Evolutionary conservation across 2,797 vertebrate genomes (phyloP).

Genomic region (Rhyacichthys aspro): DNA sequence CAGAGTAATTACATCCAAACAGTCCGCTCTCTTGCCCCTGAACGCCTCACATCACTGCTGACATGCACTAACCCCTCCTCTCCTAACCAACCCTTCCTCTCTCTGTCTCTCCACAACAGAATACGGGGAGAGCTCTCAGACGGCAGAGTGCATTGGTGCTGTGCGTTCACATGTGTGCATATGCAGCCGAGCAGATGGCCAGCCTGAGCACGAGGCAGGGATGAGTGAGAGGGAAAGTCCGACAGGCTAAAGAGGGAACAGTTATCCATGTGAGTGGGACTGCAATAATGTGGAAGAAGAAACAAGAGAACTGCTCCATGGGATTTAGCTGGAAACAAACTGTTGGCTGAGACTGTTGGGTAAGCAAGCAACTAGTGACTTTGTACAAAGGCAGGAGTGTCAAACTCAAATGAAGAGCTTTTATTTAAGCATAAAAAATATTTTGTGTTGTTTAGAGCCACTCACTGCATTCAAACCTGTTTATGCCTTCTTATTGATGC

Average conservation of each 20-base stretch:
- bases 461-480: no score
- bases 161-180: constrained; percentile 43
- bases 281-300: constrained; percentile 7
- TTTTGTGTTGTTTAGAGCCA: background rate
- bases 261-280: constrained; percentile 11
- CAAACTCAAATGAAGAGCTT: no score
- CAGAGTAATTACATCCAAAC: constrained; percentile 73
- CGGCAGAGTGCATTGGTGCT: constrained; percentile 51
- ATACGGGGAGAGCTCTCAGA: constrained; percentile 42
- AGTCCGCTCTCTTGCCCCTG: constrained; percentile 46
- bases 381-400: no score
- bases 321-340: constrained; percentile 34
- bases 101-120: constrained; percentile 18
- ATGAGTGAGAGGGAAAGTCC: constrained; percentile 26
- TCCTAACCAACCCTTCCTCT: constrained; percentile 21
- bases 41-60: constrained; percentile 73
- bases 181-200: constrained; percentile 51
- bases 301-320: constrained; percentile 15
- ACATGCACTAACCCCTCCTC: constrained; percentile 62
- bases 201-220: constrained; percentile 28
- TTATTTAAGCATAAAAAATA: constrained; percentile 10
- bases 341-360: constrained; percentile 41
- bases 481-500: no score
- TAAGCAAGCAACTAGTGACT: constrained; percentile 52
- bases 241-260: constrained; percentile 37